Percentiles rank a stretch among this genome's conserved stretches.
These are phyloP conservation scores for Epinotia ramella DNA, from an alignment of 2,888 invertebrate genomes.

Conservation along the genomic window DNA sequence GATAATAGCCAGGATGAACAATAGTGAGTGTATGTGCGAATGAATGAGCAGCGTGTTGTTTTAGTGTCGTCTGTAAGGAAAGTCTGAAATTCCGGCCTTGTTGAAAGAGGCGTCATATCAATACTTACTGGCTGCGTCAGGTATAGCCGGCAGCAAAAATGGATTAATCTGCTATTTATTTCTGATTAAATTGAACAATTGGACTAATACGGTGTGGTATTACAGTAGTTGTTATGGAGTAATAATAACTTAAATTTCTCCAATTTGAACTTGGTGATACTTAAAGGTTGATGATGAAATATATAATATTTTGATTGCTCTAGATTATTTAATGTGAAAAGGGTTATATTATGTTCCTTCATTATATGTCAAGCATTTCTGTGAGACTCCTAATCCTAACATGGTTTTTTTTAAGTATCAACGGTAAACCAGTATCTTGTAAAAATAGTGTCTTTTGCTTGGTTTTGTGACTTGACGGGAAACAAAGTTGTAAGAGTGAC, in stretches of 20 bases:
- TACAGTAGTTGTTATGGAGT: not conserved
- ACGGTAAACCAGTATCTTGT: not conserved
- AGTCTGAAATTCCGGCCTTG: not conserved
- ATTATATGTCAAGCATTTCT: conserved; percentile 8
- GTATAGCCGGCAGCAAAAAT: not conserved
- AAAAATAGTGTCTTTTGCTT: not conserved
- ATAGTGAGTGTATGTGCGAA: conserved; percentile 16
- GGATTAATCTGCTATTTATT: conserved; percentile 4
- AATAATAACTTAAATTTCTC: conserved; percentile 6
- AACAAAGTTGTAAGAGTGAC: conserved; percentile 20
- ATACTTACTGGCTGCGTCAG: not conserved
- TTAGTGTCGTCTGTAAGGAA: conserved; percentile 1
- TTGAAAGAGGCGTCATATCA: conserved; percentile 1
- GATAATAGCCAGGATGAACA: conserved; percentile 19
- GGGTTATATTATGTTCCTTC: conserved; percentile 4
- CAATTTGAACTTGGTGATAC: conserved; percentile 11
- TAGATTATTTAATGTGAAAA: not conserved
- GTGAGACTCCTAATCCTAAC: conserved; percentile 20
- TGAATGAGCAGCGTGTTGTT: conserved; percentile 5
- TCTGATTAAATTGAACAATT: not conserved
- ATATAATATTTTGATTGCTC: not conserved
- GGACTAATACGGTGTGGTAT: conserved; percentile 2
- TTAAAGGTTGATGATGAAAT: not conserved
- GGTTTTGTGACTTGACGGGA: not conserved
- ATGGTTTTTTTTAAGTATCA: conserved; percentile 5